Evolutionary conservation across 2,888 invertebrate species (phyloP), one percentile per base, ranked within the genome.

Genomic region (Pristionchus mayeri): DNA sequence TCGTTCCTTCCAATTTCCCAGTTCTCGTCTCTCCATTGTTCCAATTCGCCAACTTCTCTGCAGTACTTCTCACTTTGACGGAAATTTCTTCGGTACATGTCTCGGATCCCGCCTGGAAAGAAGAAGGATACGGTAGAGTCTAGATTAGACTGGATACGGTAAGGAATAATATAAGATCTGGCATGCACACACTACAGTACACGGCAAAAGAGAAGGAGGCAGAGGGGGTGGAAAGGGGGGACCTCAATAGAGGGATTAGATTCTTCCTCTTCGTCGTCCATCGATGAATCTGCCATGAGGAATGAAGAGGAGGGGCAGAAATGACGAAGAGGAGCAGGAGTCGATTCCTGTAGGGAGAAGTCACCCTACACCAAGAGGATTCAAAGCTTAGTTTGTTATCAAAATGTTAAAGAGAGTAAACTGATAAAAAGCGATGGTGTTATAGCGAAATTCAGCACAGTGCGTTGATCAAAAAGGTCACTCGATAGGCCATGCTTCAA

Each of bases 41-140:
- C 89, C 89, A 89, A 75, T 88, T 88, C 3, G 88, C 89, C 71
- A 89, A 80, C 83, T 88, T 82, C 84, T 89, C 89, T 21, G 88
- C 90, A 24, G 82, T 67, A 76, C 60, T 85, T 52, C 60, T 75
- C 76, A 63, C 76, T 50, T 80, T 80, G 24, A 80, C 30, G 4
- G 76, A 50, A 50, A 50, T 78, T 30, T 78, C 76, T 7, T 78
- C 76, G n/a, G 71, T n/a, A 27, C 50, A 48, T 9, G 76, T 78
- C 50, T 78, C 76, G 3, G 76, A 78, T 78, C 76, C 76, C 50
- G 34, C 50, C 76, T 78, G 76, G 34, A 78, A 50, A 21, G 16
- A 27, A 30, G 4, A 54, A 18, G 11, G 21, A 4, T 54, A 54
- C 54, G 54, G 54, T 54, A 54, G 21, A n/a, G n/a, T n/a, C n/a